Evolutionary conservation across 2,888 invertebrate genomes (phyloP).

Genomic region (Ptychoptera contaminata): DNA sequence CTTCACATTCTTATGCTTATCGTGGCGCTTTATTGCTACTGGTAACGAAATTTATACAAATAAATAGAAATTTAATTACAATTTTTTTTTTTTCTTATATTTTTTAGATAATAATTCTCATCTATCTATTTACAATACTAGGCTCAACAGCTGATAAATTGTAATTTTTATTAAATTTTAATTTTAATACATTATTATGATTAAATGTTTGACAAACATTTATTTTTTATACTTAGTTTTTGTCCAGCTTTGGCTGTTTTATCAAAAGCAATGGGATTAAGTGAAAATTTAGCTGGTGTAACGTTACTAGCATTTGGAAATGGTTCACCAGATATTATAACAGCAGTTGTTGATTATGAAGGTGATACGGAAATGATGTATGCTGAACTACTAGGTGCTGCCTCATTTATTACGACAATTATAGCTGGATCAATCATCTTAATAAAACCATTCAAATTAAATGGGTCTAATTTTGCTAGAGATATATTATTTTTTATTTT

Average conservation of each 20-base stretch:
- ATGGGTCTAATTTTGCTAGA: too few species aligned
- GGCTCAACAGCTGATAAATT: constrained; percentile 41
- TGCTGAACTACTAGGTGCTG: constrained; percentile 37
- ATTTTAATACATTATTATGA: neutral
- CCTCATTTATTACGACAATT: constrained; percentile 41
- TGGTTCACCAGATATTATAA: constrained; percentile 52
- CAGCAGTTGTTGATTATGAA: constrained; percentile 35
- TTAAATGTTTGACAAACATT: too few species aligned
- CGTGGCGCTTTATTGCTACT: neutral
- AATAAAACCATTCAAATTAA: too few species aligned
- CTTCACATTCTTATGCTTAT: neutral
- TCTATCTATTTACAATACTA: constrained; percentile 35
- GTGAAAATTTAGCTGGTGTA: constrained; percentile 43
- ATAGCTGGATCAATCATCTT: too few species aligned
- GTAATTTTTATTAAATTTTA: constrained; percentile 21
- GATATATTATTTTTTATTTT: too few species aligned
- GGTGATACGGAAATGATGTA: constrained; percentile 27
- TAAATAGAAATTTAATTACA: neutral
- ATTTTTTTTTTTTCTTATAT: neutral
- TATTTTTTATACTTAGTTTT: constrained; percentile 26
- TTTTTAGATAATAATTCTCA: neutral
- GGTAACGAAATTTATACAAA: neutral
- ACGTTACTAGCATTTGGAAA: constrained; percentile 57
- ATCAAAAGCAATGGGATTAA: constrained; percentile 30
- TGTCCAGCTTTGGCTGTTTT: constrained; percentile 37